Conservation (phyloP, 2,888 invertebrate species). For the Heteromurus nitidus region DNA sequence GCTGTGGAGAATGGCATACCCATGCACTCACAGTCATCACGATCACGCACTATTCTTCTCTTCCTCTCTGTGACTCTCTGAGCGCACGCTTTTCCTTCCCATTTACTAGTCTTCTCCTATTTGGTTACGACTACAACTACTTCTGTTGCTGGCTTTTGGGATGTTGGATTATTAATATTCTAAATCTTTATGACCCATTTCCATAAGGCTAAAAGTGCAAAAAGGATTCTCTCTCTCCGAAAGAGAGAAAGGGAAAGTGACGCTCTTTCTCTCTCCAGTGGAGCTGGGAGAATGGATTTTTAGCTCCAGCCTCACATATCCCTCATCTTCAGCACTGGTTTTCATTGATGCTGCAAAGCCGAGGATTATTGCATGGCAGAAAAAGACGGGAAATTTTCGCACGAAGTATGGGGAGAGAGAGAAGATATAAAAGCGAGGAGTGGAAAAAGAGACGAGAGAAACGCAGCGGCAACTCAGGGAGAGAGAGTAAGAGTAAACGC, state of each 20-base stretch:
- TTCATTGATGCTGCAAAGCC: slow-evolving; percentile 7
- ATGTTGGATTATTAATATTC: slow-evolving; percentile 60
- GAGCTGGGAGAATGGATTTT: too few relatives aligned
- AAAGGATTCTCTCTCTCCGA: slow-evolving; percentile 36
- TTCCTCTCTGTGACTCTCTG: not conserved
- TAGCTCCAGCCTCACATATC: not conserved
- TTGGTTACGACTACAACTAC: too few relatives aligned
- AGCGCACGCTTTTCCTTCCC: too few relatives aligned
- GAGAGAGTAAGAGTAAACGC: not conserved
- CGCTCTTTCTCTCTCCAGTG: slow-evolving; percentile 25
- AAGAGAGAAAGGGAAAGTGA: too few relatives aligned
- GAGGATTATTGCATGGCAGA: slow-evolving; percentile 14
- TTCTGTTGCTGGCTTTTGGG: not conserved
- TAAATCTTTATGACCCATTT: slow-evolving; percentile 65
- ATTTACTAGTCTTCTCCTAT: too few relatives aligned
- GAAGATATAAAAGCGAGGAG: not conserved
- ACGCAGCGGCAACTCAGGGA: not conserved
- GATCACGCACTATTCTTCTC: not conserved
- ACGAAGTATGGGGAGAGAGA: not conserved
- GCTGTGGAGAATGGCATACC: slow-evolving; percentile 15
- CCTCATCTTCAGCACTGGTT: not conserved
- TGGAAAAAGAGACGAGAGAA: not conserved
- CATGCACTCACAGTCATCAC: not conserved
- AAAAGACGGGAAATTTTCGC: not conserved
- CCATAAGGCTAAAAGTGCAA: slow-evolving; percentile 48